Evolutionary conservation across 2,888 invertebrate genomes (phyloP), one percentile per base, ranked within the genome.

Genomic region (Allygus modestus): DNA sequence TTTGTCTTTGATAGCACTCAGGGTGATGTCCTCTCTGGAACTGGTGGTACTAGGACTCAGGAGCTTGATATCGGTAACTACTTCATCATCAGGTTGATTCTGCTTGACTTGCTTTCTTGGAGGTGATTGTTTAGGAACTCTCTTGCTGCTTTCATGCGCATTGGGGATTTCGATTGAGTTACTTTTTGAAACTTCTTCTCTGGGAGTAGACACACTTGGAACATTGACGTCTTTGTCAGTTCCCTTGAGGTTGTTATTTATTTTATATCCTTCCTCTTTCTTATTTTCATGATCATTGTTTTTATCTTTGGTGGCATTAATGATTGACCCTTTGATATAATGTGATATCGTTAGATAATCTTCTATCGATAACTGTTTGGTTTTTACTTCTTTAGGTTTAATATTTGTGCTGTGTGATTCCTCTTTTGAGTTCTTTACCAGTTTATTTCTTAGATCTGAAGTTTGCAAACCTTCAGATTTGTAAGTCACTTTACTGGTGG

Each of bases 351-450:
- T 46, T 5, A 77, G 17, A 17, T 77, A 77, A 77, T 77, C 75
- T 23, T 43, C 75, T 15, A 77, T 77, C 20, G 46, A 46, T 11
- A 46, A 41, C 46, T 77, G 75, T 28, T 77, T 77, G 28, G 75
- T 77, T 77, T 77, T 77, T 23, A 77, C 28, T 51, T 77, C 75
- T 46, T 77, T 77, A 28, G 46, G n/a, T 46, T 77, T 77, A 41
- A 28, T n/a, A 31, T 17, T 65, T 58, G 58, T 23, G 23, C 23
- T 0, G 11, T 28, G 9, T 65, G 28, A 31, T 65, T 65, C 65
- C 0, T 31, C 65, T 15, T 65, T 65, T 28, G 12, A 4, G 28
- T 1, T 31, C 4, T 65, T 65, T 5, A 28, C 28, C 12, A 28
- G 4, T 12, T 65, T 65, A 28, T 65, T 65, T 28, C 9, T 65